These are phyloP conservation scores for Hetaerina titia DNA, from an alignment of 2,888 invertebrate species.

Conservation along the genomic window DNA sequence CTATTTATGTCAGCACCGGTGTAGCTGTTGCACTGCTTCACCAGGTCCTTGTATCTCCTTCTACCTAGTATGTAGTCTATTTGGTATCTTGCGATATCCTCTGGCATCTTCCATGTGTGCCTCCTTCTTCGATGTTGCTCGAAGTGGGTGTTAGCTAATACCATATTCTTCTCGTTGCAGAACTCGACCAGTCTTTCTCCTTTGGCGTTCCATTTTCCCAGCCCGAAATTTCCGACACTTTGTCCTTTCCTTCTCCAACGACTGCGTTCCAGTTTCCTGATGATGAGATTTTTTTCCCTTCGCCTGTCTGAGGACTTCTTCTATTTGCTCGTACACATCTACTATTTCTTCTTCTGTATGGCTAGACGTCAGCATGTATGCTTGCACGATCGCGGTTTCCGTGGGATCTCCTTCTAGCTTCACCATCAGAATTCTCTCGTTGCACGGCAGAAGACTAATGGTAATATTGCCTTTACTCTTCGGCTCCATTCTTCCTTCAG, in stretches of 20 bases:
- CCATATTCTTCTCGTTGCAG: constrained; percentile 46
- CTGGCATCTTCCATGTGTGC: constrained; percentile 68
- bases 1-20: no score
- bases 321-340: constrained; percentile 62
- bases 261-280: constrained; percentile 67
- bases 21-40: no score
- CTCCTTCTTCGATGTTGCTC: constrained; percentile 52
- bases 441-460: no score
- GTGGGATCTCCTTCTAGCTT: constrained; percentile 58
- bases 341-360: constrained; percentile 56
- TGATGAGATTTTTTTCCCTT: no score
- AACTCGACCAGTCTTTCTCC: constrained; percentile 60
- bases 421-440: constrained; percentile 45
- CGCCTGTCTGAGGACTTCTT: constrained; percentile 36
- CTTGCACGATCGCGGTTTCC: constrained; percentile 66
- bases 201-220: constrained; percentile 68
- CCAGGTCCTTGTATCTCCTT: constrained; percentile 45
- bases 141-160: constrained; percentile 60
- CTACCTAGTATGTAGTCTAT: constrained; percentile 67
- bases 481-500: no score
- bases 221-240: constrained; percentile 68
- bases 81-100: constrained; percentile 65
- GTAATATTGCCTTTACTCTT: no score
- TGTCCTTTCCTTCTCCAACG: constrained; percentile 62
- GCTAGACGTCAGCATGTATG: constrained; percentile 69